phyloP scores from a whole-genome alignment of 2,888 invertebrate species.

The Danaus chrysippus region DNA sequence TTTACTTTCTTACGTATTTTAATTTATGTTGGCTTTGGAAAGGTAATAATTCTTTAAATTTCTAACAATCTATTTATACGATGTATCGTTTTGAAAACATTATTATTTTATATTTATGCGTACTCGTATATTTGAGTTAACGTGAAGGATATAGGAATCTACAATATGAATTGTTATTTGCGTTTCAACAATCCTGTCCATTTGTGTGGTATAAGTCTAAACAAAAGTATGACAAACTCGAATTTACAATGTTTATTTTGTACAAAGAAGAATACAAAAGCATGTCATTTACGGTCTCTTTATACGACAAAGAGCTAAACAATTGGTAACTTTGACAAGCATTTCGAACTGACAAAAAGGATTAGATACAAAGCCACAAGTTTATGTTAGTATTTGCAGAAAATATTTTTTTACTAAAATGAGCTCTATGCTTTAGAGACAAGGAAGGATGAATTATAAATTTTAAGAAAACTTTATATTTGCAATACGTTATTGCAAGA shows the following conservation, averaged over 20 bases:
- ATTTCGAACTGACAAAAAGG: constrained; percentile 68
- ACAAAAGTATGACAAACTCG: constrained; percentile 55
- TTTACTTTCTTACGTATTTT: too few relatives aligned
- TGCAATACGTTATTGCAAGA: constrained; percentile 21
- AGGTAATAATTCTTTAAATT: too few relatives aligned
- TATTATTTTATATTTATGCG: neutral
- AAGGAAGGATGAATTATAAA: constrained; percentile 22
- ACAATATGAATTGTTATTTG: constrained; percentile 22
- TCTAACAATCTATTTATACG: too few relatives aligned
- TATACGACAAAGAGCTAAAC: constrained; percentile 64
- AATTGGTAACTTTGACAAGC: constrained; percentile 72
- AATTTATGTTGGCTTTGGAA: too few relatives aligned
- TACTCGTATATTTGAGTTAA: constrained; percentile 8
- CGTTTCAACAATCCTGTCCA: constrained; percentile 32
- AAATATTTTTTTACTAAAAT: constrained; percentile 31
- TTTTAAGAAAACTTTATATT: constrained; percentile 20
- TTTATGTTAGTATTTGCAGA: constrained; percentile 27
- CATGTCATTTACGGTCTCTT: constrained; percentile 61
- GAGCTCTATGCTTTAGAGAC: constrained; percentile 35
- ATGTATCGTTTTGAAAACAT: too few relatives aligned
- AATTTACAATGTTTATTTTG: constrained; percentile 71
- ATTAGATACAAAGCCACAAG: constrained; percentile 48
- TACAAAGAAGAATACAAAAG: constrained; percentile 60
- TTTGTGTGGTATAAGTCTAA: constrained; percentile 54
- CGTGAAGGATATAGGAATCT: constrained; percentile 16